phyloP scores from a whole-genome alignment of 2,797 vertebrate species.

The Squalus acanthias region DNA sequence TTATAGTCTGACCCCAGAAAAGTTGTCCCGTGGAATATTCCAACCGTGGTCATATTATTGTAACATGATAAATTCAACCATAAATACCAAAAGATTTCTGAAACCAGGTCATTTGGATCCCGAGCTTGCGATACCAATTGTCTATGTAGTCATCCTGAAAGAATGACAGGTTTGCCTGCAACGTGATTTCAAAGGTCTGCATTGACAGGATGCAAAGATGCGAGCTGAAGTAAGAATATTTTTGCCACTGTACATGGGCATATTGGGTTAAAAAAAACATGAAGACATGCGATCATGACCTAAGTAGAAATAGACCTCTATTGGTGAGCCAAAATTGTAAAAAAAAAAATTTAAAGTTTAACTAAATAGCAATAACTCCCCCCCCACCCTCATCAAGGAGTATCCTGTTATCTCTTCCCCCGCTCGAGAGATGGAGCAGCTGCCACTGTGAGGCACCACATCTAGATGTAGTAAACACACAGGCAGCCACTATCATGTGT shows the following conservation, averaged over 20 bases:
- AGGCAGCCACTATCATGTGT: neutral
- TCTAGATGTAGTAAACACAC: neutral
- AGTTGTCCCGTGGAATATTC: neutral
- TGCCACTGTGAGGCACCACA: neutral
- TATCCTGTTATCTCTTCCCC: neutral
- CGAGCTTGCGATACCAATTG: neutral
- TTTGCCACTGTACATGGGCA: neutral
- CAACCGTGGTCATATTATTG: neutral
- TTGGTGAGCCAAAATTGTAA: neutral
- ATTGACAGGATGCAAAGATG: neutral
- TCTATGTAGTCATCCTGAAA: neutral
- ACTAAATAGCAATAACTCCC: neutral
- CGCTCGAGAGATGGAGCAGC: neutral
- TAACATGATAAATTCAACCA: neutral
- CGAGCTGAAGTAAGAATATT: neutral
- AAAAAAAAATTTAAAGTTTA: neutral
- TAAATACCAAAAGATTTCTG: neutral
- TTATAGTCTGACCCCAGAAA: too few species aligned
- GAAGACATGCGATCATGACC: neutral
- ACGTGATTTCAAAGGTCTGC: neutral
- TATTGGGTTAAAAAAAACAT: neutral
- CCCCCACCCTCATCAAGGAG: neutral
- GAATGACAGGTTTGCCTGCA: neutral
- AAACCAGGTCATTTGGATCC: neutral
- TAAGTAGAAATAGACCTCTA: neutral